Evolutionary conservation across 1,140 invertebrate genomes (phyloP), one percentile per base, ranked within the genome.

Genomic region (Lasioglossum baleicum): DNA sequence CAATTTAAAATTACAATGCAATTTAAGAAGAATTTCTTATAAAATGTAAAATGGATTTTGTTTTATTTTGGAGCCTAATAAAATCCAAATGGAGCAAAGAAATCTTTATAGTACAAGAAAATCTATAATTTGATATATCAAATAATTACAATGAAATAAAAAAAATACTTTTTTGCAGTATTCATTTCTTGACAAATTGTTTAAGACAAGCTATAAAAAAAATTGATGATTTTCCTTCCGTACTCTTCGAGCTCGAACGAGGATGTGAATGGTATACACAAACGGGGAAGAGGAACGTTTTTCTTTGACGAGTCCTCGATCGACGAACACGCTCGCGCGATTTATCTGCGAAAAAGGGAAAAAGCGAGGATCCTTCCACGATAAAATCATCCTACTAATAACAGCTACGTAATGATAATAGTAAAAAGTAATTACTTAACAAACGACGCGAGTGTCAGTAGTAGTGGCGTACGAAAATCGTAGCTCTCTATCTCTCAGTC

Each of bases 401-500:
- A 48, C 13, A 48, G 44, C 44, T 48, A 48, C n/a, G 7, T 40
- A 69, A 74, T 64, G 65, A 63, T 75, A 69, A 71, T 64, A 72
- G 70, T 87, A 78, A 88, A 88, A 85, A n/a, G 56, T 58, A 58
- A 58, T 58, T 58, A 58, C 87, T 92, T 88, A 92, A 91, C 91
- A 89, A 90, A 89, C 88, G 90, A 92, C 88, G 88, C 75, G 68
- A 69, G 68, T 78, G 58, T 71, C 58, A 91, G 88, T 58, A 58
- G 56, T 90, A 58, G 56, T 90, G 84, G 81, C 84, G 84, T 86
- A 61, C 83, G 76, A 86, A 85, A 82, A 53, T 53, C 51, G 51
- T 53, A 53, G 17, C 51, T 53, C 4, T 53, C 51, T 53, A 13
- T 53, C 83, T 88, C 58, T 87, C 84, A 86, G 82, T 84, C 79